A percentile compares a stretch with the other conserved stretches of the same genome.
Conservation (phyloP, 2,113 vertebrate genomes). For the Mesocricetus auratus region DNA sequence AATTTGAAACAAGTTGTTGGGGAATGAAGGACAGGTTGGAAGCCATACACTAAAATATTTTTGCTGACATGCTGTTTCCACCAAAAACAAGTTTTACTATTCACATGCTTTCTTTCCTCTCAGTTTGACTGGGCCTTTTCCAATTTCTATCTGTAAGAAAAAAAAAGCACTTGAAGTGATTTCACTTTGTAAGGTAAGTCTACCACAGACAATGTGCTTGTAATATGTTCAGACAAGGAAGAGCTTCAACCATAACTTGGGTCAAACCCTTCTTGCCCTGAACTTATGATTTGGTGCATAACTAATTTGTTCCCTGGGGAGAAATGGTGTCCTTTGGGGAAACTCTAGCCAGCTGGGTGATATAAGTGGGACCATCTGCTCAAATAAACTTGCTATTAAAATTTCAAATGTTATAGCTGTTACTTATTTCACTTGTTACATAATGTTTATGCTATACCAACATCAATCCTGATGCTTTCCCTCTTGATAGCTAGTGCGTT, state of each 20-base stretch:
- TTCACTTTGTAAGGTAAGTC: neutral
- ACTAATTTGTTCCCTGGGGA: slow-evolving; percentile 4
- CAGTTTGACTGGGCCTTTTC: neutral
- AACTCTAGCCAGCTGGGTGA: neutral
- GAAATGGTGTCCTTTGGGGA: neutral
- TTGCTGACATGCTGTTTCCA: slow-evolving; percentile 26
- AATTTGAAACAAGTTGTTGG: neutral
- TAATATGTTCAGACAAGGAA: neutral
- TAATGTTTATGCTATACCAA: neutral
- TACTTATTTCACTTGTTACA: neutral
- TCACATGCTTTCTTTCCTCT: neutral
- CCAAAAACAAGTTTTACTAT: neutral
- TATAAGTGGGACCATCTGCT: slow-evolving; percentile 50
- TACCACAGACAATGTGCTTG: neutral
- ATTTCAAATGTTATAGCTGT: neutral
- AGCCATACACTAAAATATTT: slow-evolving; percentile 18
- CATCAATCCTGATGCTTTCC: neutral
- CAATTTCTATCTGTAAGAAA: slow-evolving; percentile 27
- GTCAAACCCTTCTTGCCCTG: neutral
- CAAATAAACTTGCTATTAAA: neutral
- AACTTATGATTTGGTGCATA: neutral
- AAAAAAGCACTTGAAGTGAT: neutral
- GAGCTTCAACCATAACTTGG: neutral
- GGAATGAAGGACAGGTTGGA: slow-evolving; percentile 2
- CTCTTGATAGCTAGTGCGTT: neutral